phyloP scores from a whole-genome alignment of 2,888 invertebrate species.

The Eupithecia vulgata region DNA sequence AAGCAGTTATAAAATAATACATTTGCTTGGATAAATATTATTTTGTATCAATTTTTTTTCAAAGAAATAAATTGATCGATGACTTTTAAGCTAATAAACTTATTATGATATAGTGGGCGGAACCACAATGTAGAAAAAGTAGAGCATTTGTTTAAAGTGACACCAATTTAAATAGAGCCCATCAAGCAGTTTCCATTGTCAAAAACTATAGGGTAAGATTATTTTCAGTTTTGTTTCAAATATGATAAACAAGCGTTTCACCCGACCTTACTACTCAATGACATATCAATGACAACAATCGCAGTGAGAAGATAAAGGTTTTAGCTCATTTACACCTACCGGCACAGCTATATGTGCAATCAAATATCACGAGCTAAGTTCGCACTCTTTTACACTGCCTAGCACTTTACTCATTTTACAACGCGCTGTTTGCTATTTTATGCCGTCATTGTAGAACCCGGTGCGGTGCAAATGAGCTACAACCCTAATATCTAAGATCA shows the following conservation, averaged over 20 bases:
- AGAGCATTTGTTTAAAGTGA: no score
- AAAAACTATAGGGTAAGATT: no score
- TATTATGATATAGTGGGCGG: no score
- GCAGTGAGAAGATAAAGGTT: not conserved
- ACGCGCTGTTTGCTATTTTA: not conserved
- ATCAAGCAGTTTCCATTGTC: no score
- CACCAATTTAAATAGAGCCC: no score
- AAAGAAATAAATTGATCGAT: no score
- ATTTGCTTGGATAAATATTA: no score
- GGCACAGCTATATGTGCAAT: not conserved
- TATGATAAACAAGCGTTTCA: not conserved
- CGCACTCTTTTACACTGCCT: not conserved
- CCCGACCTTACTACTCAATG: not conserved
- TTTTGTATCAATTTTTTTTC: no score
- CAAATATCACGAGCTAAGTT: not conserved
- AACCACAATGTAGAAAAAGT: no score
- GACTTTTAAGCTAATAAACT: no score
- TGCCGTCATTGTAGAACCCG: not conserved
- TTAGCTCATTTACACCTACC: not conserved
- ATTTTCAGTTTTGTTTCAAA: not conserved
- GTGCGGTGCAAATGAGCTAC: constrained; percentile 35
- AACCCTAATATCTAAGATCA: constrained; percentile 69
- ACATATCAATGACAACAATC: no score
- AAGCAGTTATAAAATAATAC: no score
- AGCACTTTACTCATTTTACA: not conserved